A percentile compares a stretch with the other conserved stretches of the same genome.
Conservation (phyloP, 2,113 vertebrate species). For the Scophthalmus maximus region DNA sequence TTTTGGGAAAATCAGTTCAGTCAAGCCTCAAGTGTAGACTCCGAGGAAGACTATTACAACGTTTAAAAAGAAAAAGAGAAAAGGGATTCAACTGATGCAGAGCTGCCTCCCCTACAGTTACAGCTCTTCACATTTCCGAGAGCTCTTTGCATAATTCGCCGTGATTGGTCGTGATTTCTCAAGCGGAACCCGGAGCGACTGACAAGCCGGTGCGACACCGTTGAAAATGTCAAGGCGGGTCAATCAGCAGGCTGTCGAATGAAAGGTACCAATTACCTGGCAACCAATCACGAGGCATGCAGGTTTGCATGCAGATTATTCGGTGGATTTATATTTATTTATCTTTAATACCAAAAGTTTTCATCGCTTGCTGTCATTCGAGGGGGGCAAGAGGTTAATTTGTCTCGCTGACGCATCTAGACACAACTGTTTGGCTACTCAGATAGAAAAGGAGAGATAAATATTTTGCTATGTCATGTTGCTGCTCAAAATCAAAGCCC, state of each 20-base stretch:
- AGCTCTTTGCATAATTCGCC: constrained; percentile 59
- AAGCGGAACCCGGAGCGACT: constrained; percentile 38
- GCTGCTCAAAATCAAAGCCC: constrained; percentile 66
- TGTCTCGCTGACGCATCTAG: constrained; percentile 15
- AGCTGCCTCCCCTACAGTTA: constrained; percentile 34
- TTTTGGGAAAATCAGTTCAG: constrained; percentile 51
- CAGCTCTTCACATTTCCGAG: constrained; percentile 47
- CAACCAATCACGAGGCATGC: constrained; percentile 35
- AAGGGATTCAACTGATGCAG: constrained; percentile 42
- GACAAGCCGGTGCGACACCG: constrained; percentile 36
- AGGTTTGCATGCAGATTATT: constrained; percentile 25
- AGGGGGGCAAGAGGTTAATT: constrained; percentile 7
- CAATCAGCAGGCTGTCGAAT: constrained; percentile 54
- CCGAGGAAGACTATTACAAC: constrained; percentile 41
- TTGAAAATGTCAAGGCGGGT: constrained; percentile 56
- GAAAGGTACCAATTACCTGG: constrained; percentile 56
- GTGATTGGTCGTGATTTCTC: constrained; percentile 72
- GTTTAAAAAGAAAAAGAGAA: constrained; percentile 52
- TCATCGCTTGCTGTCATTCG: background rate
- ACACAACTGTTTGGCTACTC: constrained; percentile 26
- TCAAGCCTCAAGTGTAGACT: constrained; percentile 45
- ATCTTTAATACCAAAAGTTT: too few relatives aligned
- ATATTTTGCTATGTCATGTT: constrained; percentile 51
- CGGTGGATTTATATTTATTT: background rate
- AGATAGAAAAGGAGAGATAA: constrained; percentile 32